Evolutionary conservation across 2,888 invertebrate species (phyloP), one percentile per base, ranked within the genome.

Genomic region (Portevinia maculata): DNA sequence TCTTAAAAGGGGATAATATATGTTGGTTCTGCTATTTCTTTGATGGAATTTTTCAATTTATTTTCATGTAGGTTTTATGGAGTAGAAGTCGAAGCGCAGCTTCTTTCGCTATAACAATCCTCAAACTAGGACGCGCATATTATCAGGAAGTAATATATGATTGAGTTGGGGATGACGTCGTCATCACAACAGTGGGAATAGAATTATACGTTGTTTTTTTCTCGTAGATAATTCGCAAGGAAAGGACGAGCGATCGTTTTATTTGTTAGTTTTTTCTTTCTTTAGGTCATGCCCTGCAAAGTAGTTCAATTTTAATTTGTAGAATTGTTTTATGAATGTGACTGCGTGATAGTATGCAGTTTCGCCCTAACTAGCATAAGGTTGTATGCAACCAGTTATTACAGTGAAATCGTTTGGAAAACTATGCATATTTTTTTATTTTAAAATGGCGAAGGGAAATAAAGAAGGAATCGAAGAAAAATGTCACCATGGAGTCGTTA

Each of bases 41-140:
- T 84, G 84, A 84, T 85, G 85, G 84, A 85, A 86, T 87, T 88
- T 88, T 87, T 85, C 86, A 86, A 88, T 87, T 87, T 88, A 85
- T 85, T 88, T 86, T 86, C 86, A 86, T 86, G 84, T 85, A 85
- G 84, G 84, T 84, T 87, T 86, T 86, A 86, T 86, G 86, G 84
- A 86, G 85, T 70, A 46, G 50, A 84, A 44, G 71, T 52, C 46
- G 62, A 62, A 62, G 71, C 60, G 76, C 83, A 76, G 50, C 79
- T 57, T 57, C 41, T 46, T 53, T 48, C 48, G 44, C 57, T 50
- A 9, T n/a, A 21, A 28, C 34, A 70, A 7, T 50, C 50, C 41
- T 59, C 13, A 79, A 60, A 73, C 69, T 73, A 81, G 75, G 39
- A 55, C 62, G 75, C 59, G 81, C 76, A 75, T 69, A 55, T 69